Evolutionary conservation across 2,113 vertebrate genomes (phyloP), one percentile per base, ranked within the genome.

Genomic region (Heliornis fulica): DNA sequence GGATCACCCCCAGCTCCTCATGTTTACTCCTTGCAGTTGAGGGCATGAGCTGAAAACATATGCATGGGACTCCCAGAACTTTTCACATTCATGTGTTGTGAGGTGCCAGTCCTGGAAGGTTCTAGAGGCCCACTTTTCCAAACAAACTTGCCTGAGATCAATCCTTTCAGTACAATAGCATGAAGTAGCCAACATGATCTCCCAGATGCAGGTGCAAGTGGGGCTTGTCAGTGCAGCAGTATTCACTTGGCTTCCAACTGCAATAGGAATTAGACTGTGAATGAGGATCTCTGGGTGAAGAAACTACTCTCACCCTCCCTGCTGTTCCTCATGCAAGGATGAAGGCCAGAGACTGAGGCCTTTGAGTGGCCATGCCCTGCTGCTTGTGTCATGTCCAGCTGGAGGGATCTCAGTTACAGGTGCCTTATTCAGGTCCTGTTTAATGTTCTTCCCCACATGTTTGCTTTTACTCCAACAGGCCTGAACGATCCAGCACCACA

Each of bases 401-500:
- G 11, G 29, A 54, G 53, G 29, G 29, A 31, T 32, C 53, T 32
- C 18, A 19, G 53, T 54, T 54, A 54, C 29, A 32, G 53, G 53
- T 32, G 31, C 53, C 29, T 54, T 77, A 32, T 9, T 83, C 32
- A 48, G 38, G 26, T 43, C 9, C 20, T 0, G 0, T 57, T 65
- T 61, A 65, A 40, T 88, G 54, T 10, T 34, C 20, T 70, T 74
- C 23, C 9, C 46, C 69, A 11, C 36, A 28, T 72, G 38, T 59
- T 79, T 74, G 34, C 7, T 93, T 81, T n/a, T 91, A 34, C 68
- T 69, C 64, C 2, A 40, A 6, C 92, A 99, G 99, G 99, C 56
- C 97, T 99, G 68, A 99, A 98, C 80, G 98, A 99, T 87, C 98
- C 98, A 81, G 94, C 98, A 3, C 97, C 98, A 3, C 57, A 97